These are phyloP conservation scores for Caenorhabditis sp. DNA, from an alignment of 2,888 invertebrate species.

Conservation along the genomic window DNA sequence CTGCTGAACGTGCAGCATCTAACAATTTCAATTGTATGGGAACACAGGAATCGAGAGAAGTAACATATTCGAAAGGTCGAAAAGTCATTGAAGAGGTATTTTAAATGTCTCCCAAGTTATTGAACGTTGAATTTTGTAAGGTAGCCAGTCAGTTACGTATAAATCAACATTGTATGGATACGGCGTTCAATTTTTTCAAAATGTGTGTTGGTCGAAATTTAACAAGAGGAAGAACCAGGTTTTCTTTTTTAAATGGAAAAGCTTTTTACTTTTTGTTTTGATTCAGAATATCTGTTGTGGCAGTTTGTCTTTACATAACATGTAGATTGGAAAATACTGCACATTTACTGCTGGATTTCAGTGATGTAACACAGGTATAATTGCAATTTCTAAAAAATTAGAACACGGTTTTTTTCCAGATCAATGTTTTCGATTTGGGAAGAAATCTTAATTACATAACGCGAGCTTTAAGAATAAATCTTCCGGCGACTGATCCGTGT, in stretches of 20 bases:
- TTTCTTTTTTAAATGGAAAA: background rate
- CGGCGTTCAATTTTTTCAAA: conserved; percentile 90
- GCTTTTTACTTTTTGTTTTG: background rate
- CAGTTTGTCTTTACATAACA: conserved; percentile 96
- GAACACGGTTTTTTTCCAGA: conserved; percentile 75
- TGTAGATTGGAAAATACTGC: conserved; percentile 93
- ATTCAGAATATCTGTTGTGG: conserved; percentile 82
- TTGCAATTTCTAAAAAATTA: background rate
- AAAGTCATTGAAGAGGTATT: conserved; percentile 63
- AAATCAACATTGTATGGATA: conserved; percentile 89
- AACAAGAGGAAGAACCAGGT: conserved; percentile 87
- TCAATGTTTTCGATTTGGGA: conserved; percentile 93
- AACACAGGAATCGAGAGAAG: conserved; percentile 84
- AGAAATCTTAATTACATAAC: conserved; percentile 88
- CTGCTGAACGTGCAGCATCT: conserved; percentile 37
- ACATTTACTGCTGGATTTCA: conserved; percentile 94
- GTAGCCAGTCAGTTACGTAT: conserved; percentile 84
- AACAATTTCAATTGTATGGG: conserved; percentile 52
- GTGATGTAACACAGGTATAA: conserved; percentile 80
- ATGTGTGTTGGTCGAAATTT: conserved; percentile 73
- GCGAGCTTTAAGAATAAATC: conserved; percentile 83
- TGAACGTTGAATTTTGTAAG: no score
- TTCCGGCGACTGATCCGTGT: conserved; percentile 83
- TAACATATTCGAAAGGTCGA: conserved; percentile 84
- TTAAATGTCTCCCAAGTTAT: no score